Evolutionary conservation across 1,140 invertebrate genomes (phyloP).

Genomic region (Lordiphosa mommai): DNA sequence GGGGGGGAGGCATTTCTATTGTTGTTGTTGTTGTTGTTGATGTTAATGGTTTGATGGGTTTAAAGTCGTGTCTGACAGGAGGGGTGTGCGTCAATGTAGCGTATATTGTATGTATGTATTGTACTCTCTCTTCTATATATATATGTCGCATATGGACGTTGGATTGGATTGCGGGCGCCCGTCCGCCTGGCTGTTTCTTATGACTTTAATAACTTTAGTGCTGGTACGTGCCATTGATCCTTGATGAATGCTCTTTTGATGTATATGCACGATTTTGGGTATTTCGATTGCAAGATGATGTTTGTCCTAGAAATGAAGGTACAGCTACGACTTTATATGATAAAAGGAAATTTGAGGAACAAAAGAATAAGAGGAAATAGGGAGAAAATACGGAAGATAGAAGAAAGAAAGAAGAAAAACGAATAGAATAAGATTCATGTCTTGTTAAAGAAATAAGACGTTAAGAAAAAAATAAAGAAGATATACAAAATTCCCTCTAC

Average conservation of each 20-base stretch:
- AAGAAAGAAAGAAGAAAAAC: too few species aligned
- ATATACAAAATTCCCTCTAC: too few species aligned
- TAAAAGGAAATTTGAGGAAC: too few species aligned
- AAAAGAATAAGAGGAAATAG: too few species aligned
- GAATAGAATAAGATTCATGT: too few species aligned
- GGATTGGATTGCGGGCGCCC: conserved; percentile 51
- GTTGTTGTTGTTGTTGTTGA: conserved; percentile 31
- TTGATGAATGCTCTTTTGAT: conserved; percentile 38
- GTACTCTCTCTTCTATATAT: conserved; percentile 9
- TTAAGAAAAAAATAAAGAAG: too few species aligned
- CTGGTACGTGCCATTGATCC: conserved; percentile 73
- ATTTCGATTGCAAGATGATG: too few species aligned
- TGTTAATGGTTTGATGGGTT: conserved; percentile 74
- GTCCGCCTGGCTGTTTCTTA: conserved; percentile 59
- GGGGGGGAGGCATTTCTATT: conserved; percentile 8
- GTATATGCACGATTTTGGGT: too few species aligned
- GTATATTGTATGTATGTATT: conserved; percentile 3
- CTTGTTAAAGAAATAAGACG: too few species aligned
- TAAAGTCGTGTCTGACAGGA: conserved; percentile 50
- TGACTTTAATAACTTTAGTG: conserved; percentile 74
- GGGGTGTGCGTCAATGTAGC: conserved; percentile 62
- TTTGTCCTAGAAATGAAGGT: too few species aligned
- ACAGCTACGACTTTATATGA: too few species aligned
- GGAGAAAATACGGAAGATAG: too few species aligned
- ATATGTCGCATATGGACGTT: conserved; percentile 58